These are phyloP conservation scores for Aptenodytes forsteri DNA, from an alignment of 2,113 vertebrate genomes.

Conservation along the genomic window DNA sequence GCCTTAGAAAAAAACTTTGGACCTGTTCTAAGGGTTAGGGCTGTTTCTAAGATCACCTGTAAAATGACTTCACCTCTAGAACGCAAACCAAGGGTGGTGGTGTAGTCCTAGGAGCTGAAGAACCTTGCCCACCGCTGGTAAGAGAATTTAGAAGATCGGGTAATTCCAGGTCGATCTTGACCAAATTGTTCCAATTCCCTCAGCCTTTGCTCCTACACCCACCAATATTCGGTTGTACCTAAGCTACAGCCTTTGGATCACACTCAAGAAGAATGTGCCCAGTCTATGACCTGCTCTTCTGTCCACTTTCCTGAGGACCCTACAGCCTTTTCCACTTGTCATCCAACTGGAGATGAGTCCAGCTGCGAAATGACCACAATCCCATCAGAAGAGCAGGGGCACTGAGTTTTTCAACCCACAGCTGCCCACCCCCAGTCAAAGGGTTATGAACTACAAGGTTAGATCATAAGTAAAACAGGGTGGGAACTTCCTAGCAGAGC, in stretches of 20 bases:
- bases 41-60: neutral
- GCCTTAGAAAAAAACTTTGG: neutral
- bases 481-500: conserved; percentile 41
- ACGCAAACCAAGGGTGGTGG: neutral
- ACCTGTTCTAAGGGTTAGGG: neutral
- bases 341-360: neutral
- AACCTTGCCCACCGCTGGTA: neutral
- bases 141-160: neutral
- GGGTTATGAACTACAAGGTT: neutral
- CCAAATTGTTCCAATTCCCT: neutral
- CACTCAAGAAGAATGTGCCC: neutral
- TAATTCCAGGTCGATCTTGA: neutral
- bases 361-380: accelerated
- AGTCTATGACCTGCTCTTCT: neutral
- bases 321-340: neutral
- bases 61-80: neutral
- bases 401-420: neutral
- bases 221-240: neutral
- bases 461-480: conserved; percentile 48
- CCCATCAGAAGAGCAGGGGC: neutral
- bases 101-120: neutral
- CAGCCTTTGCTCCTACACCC: neutral
- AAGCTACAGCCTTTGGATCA: neutral
- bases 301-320: neutral
- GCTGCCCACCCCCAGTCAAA: conserved; percentile 13